A percentile compares a stretch with the other conserved stretches of the same genome.
These are phyloP conservation scores for Lutjanus erythropterus DNA, from an alignment of 2,113 vertebrate genomes.

Conservation along the genomic window DNA sequence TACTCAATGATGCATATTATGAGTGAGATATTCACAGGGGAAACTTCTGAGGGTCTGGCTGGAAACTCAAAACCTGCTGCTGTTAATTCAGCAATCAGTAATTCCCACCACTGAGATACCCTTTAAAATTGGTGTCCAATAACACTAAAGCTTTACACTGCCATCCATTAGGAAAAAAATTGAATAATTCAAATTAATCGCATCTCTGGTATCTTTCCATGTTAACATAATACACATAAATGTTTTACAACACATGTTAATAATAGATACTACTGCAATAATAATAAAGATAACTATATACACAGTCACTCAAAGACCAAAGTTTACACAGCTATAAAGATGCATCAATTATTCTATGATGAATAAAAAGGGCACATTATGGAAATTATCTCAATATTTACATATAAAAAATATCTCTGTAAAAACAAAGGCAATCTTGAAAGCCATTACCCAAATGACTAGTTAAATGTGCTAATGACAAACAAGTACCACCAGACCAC, in stretches of 20 bases:
- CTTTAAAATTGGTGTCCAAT: conserved; percentile 67
- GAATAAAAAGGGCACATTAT: conserved; percentile 82
- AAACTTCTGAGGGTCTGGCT: conserved; percentile 54
- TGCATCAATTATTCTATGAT: conserved; percentile 78
- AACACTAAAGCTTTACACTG: conserved; percentile 64
- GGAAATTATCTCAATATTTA: conserved; percentile 83
- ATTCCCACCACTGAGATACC: conserved; percentile 59
- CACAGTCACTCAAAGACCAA: conserved; percentile 78
- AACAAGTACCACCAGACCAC: conserved; percentile 73
- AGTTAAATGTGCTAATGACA: conserved; percentile 80
- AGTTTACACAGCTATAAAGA: conserved; percentile 81
- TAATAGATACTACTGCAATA: conserved; percentile 80
- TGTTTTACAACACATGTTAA: conserved; percentile 81
- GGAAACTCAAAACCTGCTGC: conserved; percentile 51
- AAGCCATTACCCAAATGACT: conserved; percentile 83
- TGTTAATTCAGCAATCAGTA: conserved; percentile 55
- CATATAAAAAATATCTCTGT: conserved; percentile 76
- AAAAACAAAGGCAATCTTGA: conserved; percentile 80
- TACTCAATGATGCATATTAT: conserved; percentile 77
- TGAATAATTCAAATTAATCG: conserved; percentile 70
- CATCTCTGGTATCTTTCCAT: conserved; percentile 69
- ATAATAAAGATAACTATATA: conserved; percentile 80
- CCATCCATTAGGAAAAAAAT: conserved; percentile 51
- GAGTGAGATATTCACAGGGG: conserved; percentile 66
- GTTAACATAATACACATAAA: conserved; percentile 81